Base-by-base conservation (phyloP, 2,888 invertebrate species). In the Synanthedon myopaeformis region DNA sequence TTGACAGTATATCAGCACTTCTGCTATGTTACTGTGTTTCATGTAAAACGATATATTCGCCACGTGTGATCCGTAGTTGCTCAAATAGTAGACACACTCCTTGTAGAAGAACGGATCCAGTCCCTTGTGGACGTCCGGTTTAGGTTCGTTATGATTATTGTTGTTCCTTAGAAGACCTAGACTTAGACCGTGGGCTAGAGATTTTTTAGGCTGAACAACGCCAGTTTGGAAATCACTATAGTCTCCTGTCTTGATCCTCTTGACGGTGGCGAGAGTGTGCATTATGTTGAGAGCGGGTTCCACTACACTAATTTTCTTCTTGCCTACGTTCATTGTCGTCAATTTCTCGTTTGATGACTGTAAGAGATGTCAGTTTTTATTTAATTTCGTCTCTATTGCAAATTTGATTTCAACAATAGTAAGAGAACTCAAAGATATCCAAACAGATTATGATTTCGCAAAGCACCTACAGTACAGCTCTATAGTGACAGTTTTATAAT, bases 71-170 rank as follows among this genome's bases (percentile, higher is more conserved):
- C 96, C 96, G 67, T 96, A 97, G 56, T 91, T 92, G 3, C 90
- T 88, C 3, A 97, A 82, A 75, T 97, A 97, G 73, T 92, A 94
- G 2, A 95, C 76, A 64, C 94, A 95, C 79, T 97, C 96, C 57
- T 92, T 91, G 64, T 92, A 92, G 60, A 90, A 90, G 59, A 90
- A 86, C 0, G 90, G 88, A 56, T 90, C 89, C 0, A 91, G 67
- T 61, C 75, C 76, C 60, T 79, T 82, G 13, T 67, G 66, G 51
- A 83, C 80, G 51, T 83, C 81, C 0, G 69, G 52, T 67, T 86
- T 88, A 0, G 74, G 67, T 59, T 86, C 84, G 0, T 53, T 61
- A 8, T 79, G 70, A 57, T 79, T 76, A 52, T 79, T 82, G 56
- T 77, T 81, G 42, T 82, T 62, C 35, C 85, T 59, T 0, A 85